phyloP scores from a whole-genome alignment of 2,797 vertebrate species.

The Eupleurogrammus muticus region DNA sequence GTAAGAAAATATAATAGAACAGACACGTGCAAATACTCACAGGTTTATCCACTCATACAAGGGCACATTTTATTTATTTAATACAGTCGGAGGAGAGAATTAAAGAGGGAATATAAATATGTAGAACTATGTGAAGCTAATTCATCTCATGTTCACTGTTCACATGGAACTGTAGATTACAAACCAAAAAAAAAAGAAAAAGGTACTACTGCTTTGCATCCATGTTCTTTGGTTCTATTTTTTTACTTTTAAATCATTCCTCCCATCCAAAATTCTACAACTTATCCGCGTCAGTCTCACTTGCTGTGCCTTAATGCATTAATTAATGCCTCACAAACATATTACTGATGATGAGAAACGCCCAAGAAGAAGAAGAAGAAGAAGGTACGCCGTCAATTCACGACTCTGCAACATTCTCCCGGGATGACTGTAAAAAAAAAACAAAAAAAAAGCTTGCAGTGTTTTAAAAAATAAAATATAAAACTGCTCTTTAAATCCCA shows the following conservation, averaged over 20 bases:
- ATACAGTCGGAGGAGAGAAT: neutral
- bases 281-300: slow-evolving; percentile 75
- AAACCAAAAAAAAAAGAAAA: slow-evolving; percentile 79
- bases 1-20: slow-evolving; percentile 28
- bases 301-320: slow-evolving; percentile 89
- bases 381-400: slow-evolving; percentile 57
- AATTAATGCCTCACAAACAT: slow-evolving; percentile 75
- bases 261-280: slow-evolving; percentile 60
- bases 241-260: slow-evolving; percentile 23
- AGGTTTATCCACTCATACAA: slow-evolving; percentile 8
- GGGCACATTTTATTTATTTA: slow-evolving; percentile 14
- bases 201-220: slow-evolving; percentile 64
- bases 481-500: slow-evolving; percentile 41
- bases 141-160: slow-evolving; percentile 58
- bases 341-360: slow-evolving; percentile 47
- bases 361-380: slow-evolving; percentile 44
- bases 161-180: slow-evolving; percentile 55
- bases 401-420: slow-evolving; percentile 32
- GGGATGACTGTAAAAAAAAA: slow-evolving; percentile 41
- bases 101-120: slow-evolving; percentile 41
- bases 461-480: slow-evolving; percentile 13
- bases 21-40: slow-evolving; percentile 4
- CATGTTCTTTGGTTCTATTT: neutral
- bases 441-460: slow-evolving; percentile 45
- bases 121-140: slow-evolving; percentile 53